Evolutionary conservation across 1,140 invertebrate species (phyloP), one percentile per base, ranked within the genome.

Genomic region (Hylaeus volcanicus): DNA sequence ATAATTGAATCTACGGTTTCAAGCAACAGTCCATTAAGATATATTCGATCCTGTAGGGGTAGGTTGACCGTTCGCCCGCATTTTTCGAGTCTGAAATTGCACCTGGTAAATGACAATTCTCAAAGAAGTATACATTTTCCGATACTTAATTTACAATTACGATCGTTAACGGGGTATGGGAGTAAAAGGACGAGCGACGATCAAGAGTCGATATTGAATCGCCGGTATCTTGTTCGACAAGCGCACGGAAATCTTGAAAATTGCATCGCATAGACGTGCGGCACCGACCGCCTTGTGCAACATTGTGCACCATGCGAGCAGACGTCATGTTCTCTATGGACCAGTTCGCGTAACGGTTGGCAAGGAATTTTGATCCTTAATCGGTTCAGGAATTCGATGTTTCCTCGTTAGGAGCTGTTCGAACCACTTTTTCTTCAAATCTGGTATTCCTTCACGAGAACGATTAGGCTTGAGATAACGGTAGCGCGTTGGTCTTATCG

Each of bases 241-340:
- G 77, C 48, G n/a, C 45, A 81, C 65, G 82, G 76, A 71, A 65
- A 86, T 82, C 73, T 51, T 76, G 84, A 85, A 85, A 86, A 86
- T 86, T 86, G 65, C 84, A 85, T 81, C 84, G 84, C 79, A 79
- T 74, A 69, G 83, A 85, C 70, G 83, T 69, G 76, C 82, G 53
- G 58, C 68, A 79, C 70, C 72, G 76, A 65, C 61, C 66, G 60
- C 37, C 64, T 72, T 6, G 26, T 66, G 51, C 65, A 74, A 56
- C 82, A 56, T 58, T 58, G 58, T 66, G 26, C 53, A 48, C 45
- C 41, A 8, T 37, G 4, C 43, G 6, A 37, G 39, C 63, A 26
- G 41, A 58, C 63, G 43, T 66, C 43, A 63, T 26, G 53, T 53
- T 53, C 55, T 37, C 26, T 41, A 48, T 65, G 45, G n/a, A n/a